These are phyloP conservation scores for Peromyscus maniculatus DNA, from an alignment of 2,113 vertebrate genomes.

Conservation along the genomic window DNA sequence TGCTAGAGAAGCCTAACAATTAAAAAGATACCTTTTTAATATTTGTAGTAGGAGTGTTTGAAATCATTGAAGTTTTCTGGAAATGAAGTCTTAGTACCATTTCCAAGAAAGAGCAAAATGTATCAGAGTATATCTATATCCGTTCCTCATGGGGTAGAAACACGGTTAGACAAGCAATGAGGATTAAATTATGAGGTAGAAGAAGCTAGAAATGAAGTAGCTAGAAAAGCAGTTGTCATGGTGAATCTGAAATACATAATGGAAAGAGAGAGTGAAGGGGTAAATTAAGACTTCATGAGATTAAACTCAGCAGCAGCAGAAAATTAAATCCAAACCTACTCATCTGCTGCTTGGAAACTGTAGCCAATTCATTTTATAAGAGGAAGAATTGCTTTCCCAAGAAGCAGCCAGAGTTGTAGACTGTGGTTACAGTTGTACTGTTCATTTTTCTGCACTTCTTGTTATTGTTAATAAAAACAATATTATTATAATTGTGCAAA, in stretches of 20 bases:
- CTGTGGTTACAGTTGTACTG: not conserved
- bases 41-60: not conserved
- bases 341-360: conserved; percentile 73
- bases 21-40: not conserved
- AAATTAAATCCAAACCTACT: conserved; percentile 76
- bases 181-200: conserved; percentile 30
- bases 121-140: conserved; percentile 3
- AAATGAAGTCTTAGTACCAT: not conserved
- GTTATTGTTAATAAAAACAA: not conserved
- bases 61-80: conserved; percentile 1
- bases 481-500: not conserved
- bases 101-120: conserved; percentile 6
- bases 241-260: conserved; percentile 53
- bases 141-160: not conserved
- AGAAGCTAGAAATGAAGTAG: conserved; percentile 26
- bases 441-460: not conserved
- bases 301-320: conserved; percentile 66
- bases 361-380: conserved; percentile 65
- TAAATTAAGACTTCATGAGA: conserved; percentile 70
- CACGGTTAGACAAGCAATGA: not conserved
- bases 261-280: conserved; percentile 33
- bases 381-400: conserved; percentile 53
- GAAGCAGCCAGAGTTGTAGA: not conserved
- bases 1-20: not conserved
- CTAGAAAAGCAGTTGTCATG: conserved; percentile 62